Percentiles rank a stretch among this genome's conserved stretches.
These are phyloP conservation scores for Drosophila ironensis DNA, from an alignment of 1,140 invertebrate species.

Conservation along the genomic window DNA sequence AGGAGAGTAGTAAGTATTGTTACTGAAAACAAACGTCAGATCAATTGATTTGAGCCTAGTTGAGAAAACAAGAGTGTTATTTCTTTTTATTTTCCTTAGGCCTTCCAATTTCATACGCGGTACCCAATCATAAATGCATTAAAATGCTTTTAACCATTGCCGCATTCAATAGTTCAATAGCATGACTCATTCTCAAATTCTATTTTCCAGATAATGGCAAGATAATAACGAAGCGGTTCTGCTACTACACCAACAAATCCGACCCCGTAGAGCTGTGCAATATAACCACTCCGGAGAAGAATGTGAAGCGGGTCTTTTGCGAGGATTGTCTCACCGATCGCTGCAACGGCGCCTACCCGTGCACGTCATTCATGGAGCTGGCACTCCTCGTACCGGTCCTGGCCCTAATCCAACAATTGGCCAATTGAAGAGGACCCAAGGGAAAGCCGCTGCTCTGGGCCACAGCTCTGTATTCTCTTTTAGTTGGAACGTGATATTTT, in stretches of 20 bases:
- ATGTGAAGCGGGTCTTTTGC: slow-evolving; percentile 74
- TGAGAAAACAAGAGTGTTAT: too few relatives aligned
- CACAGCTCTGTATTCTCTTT: slow-evolving; percentile 33
- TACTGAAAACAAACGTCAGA: too few relatives aligned
- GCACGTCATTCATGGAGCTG: slow-evolving; percentile 31
- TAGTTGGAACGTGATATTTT: slow-evolving; percentile 75
- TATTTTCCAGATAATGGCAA: slow-evolving; percentile 65
- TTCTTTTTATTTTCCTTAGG: too few relatives aligned
- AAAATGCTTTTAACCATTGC: too few relatives aligned
- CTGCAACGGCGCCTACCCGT: slow-evolving; percentile 56
- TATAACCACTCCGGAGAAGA: slow-evolving; percentile 69
- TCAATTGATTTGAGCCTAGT: too few relatives aligned
- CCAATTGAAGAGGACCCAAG: slow-evolving; percentile 20
- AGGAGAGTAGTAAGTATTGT: slow-evolving; percentile 58
- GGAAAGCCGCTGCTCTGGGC: not conserved
- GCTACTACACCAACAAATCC: slow-evolving; percentile 79
- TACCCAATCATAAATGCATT: too few relatives aligned
- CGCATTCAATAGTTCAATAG: too few relatives aligned
- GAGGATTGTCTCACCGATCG: slow-evolving; percentile 72
- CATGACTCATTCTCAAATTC: not conserved
- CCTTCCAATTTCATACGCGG: too few relatives aligned
- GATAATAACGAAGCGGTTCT: slow-evolving; percentile 72
- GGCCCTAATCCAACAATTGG: slow-evolving; percentile 31
- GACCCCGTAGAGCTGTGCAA: slow-evolving; percentile 70
- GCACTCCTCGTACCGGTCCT: slow-evolving; percentile 40